Percentiles rank a stretch among this genome's conserved stretches.
These are phyloP conservation scores for Tamias sibiricus DNA, from an alignment of 2,113 vertebrate species.

Conservation along the genomic window DNA sequence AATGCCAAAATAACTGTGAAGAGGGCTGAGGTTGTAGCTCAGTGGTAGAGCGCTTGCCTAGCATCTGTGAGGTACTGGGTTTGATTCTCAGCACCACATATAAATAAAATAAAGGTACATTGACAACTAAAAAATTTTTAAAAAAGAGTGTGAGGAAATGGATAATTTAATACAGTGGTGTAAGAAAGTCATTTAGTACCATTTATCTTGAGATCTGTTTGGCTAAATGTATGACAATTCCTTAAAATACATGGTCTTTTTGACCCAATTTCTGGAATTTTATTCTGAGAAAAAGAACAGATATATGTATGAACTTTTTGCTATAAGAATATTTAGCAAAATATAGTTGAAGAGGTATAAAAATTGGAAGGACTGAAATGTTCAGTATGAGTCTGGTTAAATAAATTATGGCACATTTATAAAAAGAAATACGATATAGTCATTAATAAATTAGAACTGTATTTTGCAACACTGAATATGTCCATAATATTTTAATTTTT, in stretches of 20 bases:
- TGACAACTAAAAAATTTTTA: no score
- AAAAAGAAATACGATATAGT: background rate
- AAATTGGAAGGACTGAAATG: background rate
- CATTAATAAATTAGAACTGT: background rate
- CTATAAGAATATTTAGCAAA: constrained; percentile 24
- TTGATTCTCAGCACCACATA: no score
- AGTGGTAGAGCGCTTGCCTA: no score
- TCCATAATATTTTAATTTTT: background rate
- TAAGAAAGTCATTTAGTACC: background rate
- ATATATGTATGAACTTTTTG: background rate
- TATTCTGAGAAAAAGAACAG: background rate
- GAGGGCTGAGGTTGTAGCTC: background rate
- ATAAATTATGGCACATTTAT: background rate
- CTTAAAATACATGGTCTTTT: background rate
- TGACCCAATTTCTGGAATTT: background rate
- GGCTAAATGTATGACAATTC: background rate
- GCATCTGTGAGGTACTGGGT: no score
- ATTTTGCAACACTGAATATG: background rate
- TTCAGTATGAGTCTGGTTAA: background rate
- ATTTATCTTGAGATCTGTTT: constrained; percentile 4
- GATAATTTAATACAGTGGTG: background rate
- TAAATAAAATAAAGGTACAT: no score
- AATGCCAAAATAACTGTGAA: background rate
- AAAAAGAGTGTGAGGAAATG: background rate
- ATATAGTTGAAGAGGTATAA: background rate